phyloP scores from a whole-genome alignment of 1,140 invertebrate species.

The Drosophila sproati region DNA sequence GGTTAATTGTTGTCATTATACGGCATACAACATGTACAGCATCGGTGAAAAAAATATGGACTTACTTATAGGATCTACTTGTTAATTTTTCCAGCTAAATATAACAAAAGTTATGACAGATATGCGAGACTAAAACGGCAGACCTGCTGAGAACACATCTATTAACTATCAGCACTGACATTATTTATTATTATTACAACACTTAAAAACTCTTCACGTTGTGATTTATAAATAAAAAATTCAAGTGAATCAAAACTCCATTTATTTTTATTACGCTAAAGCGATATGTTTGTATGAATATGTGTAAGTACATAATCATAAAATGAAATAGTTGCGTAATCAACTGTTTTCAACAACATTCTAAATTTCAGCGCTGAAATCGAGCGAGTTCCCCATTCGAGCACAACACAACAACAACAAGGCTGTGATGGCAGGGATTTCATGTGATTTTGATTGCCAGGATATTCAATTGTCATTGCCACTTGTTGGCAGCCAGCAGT shows the following conservation, averaged over 20 bases:
- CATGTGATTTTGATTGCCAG: slow-evolving; percentile 47
- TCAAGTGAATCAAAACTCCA: not conserved
- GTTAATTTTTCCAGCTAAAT: too few relatives aligned
- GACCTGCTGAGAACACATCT: too few relatives aligned
- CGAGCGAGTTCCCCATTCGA: slow-evolving; percentile 2
- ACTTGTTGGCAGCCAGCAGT: slow-evolving; percentile 37
- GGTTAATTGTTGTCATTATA: too few relatives aligned
- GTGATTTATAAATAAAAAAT: too few relatives aligned
- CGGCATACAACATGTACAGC: too few relatives aligned
- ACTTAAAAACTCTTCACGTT: not conserved
- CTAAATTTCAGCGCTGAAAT: slow-evolving; percentile 3
- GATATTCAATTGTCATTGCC: slow-evolving; percentile 53
- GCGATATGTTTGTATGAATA: too few relatives aligned
- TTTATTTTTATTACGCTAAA: slow-evolving; percentile 1
- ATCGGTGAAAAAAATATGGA: too few relatives aligned
- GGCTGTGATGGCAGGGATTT: slow-evolving; percentile 19
- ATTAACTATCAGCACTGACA: too few relatives aligned
- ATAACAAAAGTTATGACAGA: too few relatives aligned
- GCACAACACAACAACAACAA: slow-evolving; percentile 3
- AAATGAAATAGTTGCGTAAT: slow-evolving; percentile 30
- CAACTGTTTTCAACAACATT: slow-evolving; percentile 28
- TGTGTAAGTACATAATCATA: slow-evolving; percentile 10
- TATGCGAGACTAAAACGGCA: too few relatives aligned
- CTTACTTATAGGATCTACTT: too few relatives aligned
- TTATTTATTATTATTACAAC: not conserved